These are phyloP conservation scores for Ia io DNA, from an alignment of 2,113 vertebrate genomes.

Conservation along the genomic window DNA sequence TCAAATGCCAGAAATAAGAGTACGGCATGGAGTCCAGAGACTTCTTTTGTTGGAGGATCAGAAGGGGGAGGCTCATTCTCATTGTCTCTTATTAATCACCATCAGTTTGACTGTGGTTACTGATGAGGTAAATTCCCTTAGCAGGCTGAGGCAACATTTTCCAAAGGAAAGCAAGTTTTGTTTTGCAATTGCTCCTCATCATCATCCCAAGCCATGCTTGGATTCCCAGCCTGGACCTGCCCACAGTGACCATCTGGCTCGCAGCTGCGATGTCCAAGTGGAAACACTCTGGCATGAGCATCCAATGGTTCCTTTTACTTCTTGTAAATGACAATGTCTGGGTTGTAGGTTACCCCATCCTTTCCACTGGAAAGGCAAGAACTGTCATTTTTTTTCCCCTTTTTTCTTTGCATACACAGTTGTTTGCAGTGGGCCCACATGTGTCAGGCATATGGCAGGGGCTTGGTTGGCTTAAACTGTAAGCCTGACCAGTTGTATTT, in stretches of 20 bases:
- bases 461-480: background rate
- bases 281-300: conserved; percentile 35
- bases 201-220: background rate
- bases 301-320: conserved; percentile 46
- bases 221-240: background rate
- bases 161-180: conserved; percentile 57
- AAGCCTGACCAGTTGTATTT: conserved; percentile 8
- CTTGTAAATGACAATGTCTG: conserved; percentile 53
- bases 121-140: conserved; percentile 62
- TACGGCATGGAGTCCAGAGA: background rate
- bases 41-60: background rate
- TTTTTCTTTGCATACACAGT: background rate
- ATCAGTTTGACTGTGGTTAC: conserved; percentile 7
- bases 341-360: background rate
- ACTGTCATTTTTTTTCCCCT: background rate
- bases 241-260: conserved; percentile 37
- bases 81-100: conserved; percentile 31
- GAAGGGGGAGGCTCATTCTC: background rate
- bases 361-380: conserved; percentile 22
- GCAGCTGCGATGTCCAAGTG: conserved; percentile 54
- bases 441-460: background rate
- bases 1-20: background rate
- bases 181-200: conserved; percentile 58
- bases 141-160: conserved; percentile 73
- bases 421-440: conserved; percentile 22